A percentile compares a stretch with the other conserved stretches of the same genome.
phyloP scores from a whole-genome alignment of 2,888 invertebrate genomes.

The Actias luna region DNA sequence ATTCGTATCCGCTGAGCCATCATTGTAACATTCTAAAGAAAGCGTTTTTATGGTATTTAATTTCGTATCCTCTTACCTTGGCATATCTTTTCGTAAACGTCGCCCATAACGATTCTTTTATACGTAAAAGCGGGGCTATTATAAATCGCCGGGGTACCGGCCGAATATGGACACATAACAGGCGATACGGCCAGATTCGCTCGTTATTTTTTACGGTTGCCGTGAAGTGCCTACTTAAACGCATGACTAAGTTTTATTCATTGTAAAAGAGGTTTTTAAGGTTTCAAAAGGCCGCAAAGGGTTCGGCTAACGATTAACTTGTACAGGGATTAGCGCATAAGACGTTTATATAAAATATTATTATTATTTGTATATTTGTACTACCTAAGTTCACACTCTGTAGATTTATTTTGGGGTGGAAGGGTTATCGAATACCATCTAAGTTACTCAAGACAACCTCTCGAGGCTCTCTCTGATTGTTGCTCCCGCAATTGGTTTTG shows the following conservation, averaged over 20 bases:
- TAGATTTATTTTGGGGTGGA: too few species aligned
- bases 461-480: too few species aligned
- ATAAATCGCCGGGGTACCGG: constrained; percentile 7
- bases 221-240: constrained; percentile 8
- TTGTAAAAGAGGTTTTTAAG: background rate
- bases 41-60: background rate
- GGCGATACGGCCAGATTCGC: constrained; percentile 33
- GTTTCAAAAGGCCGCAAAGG: background rate
- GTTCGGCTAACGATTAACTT: constrained; percentile 12
- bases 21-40: too few species aligned
- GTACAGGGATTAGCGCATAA: background rate
- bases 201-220: constrained; percentile 36
- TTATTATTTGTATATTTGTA: background rate
- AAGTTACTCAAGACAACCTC: too few species aligned
- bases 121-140: constrained; percentile 4
- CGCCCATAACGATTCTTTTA: constrained; percentile 9
- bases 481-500: too few species aligned
- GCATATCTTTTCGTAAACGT: constrained; percentile 1
- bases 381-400: too few species aligned
- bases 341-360: background rate
- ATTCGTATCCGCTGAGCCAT: too few species aligned
- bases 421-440: too few species aligned
- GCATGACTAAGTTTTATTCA: constrained; percentile 11
- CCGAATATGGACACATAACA: constrained; percentile 12
- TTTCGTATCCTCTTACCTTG: background rate